Base-by-base conservation (phyloP, 2,113 vertebrate species). In the Taxidea taxus region DNA sequence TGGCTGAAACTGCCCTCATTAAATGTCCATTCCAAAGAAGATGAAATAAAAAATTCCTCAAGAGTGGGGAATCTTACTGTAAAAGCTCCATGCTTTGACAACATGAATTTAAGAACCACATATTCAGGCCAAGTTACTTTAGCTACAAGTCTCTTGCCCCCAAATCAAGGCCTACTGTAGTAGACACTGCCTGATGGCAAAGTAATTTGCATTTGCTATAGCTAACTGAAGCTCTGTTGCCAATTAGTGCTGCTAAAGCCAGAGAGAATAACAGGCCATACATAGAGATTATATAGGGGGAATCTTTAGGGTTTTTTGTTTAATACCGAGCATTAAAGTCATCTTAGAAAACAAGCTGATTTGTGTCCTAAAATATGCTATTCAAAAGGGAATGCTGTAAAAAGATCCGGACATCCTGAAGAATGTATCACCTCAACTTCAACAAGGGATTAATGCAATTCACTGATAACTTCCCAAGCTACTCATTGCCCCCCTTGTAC, bases 11-110 rank as follows among this genome's bases (percentile, higher is more conserved):
- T 3, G 25, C 4, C 64, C 64, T 95, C 42, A 70, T 49, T 58
- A 94, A 70, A 97, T 87, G 81, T 95, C 74, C 68, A 92, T 20
- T 47, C 37, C 68, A 92, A 96, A 95, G 27, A 89, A 83, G 60
- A 91, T 13, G n/a, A 44, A 37, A 39, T 31, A 90, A 80, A 83
- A 42, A 23, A 66, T 34, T 86, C n/a, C 37, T 83, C 29, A 87
- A 85, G 15, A 44, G 12, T 34, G 23, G 20, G 4, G 13, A 44
- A 78, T 29, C 80, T 95, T 87, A 66, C 47, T 16, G 49, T 44
- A 77, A 11, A 47, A 39, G 31, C 27, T 58, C 58, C n/a, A 44
- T 70, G 47, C 15, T 91, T 13, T 82, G 68, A 80, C 25, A 94
- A 51, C 20, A 93, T n/a, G 87, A 88, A 34, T 81, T 62, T 82